Conservation (phyloP, 2,113 vertebrate species). For the Thermophis baileyi region DNA sequence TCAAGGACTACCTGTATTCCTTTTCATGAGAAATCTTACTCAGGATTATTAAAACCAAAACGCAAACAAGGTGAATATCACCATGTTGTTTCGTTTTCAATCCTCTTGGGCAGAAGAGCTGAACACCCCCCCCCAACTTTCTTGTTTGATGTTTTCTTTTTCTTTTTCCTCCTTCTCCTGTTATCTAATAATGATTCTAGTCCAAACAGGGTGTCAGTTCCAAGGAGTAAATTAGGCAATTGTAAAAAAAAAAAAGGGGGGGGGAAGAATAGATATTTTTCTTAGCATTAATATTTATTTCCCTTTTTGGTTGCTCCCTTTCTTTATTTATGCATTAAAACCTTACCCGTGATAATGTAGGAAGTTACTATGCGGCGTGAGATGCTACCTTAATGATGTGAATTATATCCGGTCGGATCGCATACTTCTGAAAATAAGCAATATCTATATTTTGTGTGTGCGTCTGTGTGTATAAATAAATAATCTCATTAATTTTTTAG, state of each 20-base stretch:
- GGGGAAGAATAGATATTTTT: slow-evolving; percentile 2
- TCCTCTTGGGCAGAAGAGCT: slow-evolving; percentile 23
- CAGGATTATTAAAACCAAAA: background rate
- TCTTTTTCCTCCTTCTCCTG: background rate
- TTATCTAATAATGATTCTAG: background rate
- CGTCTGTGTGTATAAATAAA: background rate
- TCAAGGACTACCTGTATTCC: no score
- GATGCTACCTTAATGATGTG: slow-evolving; percentile 55
- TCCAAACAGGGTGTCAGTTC: background rate
- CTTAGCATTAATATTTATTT: background rate
- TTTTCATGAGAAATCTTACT: background rate
- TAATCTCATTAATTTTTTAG: slow-evolving; percentile 61
- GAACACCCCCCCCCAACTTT: background rate
- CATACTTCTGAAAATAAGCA: slow-evolving; percentile 51
- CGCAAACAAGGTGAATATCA: background rate
- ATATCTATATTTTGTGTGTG: slow-evolving; percentile 18
- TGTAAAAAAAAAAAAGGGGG: background rate
- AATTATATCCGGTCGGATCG: slow-evolving; percentile 61
- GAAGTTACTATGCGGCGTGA: slow-evolving; percentile 55
- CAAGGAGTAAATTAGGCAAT: background rate
- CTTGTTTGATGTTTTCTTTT: background rate
- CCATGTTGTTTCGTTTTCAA: background rate
- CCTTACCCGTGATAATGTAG: slow-evolving; percentile 53
- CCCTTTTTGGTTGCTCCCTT: background rate
- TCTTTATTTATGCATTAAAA: slow-evolving; percentile 58